A percentile compares a stretch with the other conserved stretches of the same genome.
Conservation (phyloP, 2,797 vertebrate genomes). For the Rhodeus uyekii region DNA sequence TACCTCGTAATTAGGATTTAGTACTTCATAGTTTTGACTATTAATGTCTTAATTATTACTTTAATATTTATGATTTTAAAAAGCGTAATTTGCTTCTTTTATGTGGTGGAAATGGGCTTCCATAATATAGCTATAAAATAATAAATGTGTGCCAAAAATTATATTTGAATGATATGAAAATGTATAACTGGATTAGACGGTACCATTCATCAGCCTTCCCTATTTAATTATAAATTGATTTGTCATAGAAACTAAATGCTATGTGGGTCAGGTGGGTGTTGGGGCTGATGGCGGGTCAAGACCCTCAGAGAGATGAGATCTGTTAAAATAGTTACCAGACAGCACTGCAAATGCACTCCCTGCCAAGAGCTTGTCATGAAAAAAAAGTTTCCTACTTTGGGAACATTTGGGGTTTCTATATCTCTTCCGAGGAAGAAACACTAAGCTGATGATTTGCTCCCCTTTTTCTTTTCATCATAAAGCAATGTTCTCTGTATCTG, state of each 20-base stretch:
- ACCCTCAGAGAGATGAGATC: constrained; percentile 38
- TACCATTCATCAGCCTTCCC: constrained; percentile 4
- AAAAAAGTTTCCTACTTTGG: constrained; percentile 20
- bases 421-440: constrained; percentile 21
- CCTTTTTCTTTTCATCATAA: constrained; percentile 5
- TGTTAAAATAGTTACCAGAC: constrained; percentile 46
- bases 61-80: background rate
- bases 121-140: background rate
- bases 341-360: constrained; percentile 24
- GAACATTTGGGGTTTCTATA: constrained; percentile 26
- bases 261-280: constrained; percentile 46
- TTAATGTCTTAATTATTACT: background rate
- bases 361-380: constrained; percentile 38
- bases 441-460: constrained; percentile 13
- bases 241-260: constrained; percentile 49
- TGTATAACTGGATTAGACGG: background rate
- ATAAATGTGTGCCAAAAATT: background rate
- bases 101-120: background rate
- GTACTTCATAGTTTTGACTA: background rate
- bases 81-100: background rate
- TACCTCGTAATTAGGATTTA: background rate
- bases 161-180: background rate
- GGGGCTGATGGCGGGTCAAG: constrained; percentile 26
- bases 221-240: constrained; percentile 69
- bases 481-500: constrained; percentile 32